phyloP scores from a whole-genome alignment of 2,113 vertebrate species.

The Crypturellus undulatus region DNA sequence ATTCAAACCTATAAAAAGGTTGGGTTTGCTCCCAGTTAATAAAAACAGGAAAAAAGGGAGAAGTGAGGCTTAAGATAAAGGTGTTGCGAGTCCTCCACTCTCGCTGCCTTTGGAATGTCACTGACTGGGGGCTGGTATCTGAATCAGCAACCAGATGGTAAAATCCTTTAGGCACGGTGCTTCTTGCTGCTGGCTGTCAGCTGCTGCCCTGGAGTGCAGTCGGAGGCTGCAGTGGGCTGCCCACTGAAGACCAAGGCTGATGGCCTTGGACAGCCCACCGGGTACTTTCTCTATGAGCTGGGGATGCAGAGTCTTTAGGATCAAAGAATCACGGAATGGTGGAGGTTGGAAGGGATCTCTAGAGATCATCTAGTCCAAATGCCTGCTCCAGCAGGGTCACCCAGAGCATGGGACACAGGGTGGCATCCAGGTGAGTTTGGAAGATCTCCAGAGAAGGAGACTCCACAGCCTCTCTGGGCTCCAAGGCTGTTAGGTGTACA shows the following conservation, averaged over 20 bases:
- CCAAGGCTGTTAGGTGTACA: neutral
- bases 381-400: too few species aligned
- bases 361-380: too few species aligned
- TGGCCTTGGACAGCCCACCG: accelerated
- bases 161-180: neutral
- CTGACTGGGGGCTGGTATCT: neutral
- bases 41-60: slow-evolving; percentile 18
- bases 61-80: slow-evolving; percentile 28
- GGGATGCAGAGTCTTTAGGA: neutral
- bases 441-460: neutral
- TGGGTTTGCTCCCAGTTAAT: slow-evolving; percentile 30
- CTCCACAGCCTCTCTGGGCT: too few species aligned
- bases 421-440: neutral
- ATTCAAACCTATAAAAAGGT: slow-evolving; percentile 31
- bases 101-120: neutral
- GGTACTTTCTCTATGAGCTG: accelerated
- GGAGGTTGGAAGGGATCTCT: too few species aligned
- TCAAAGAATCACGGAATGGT: too few species aligned
- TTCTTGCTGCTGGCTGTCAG: neutral
- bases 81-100: neutral
- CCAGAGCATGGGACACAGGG: too few species aligned
- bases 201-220: accelerated
- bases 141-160: slow-evolving; percentile 12
- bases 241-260: accelerated
- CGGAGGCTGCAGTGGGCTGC: accelerated